These are phyloP conservation scores for Nibea albiflora DNA, from an alignment of 2,113 vertebrate genomes.

Conservation along the genomic window DNA sequence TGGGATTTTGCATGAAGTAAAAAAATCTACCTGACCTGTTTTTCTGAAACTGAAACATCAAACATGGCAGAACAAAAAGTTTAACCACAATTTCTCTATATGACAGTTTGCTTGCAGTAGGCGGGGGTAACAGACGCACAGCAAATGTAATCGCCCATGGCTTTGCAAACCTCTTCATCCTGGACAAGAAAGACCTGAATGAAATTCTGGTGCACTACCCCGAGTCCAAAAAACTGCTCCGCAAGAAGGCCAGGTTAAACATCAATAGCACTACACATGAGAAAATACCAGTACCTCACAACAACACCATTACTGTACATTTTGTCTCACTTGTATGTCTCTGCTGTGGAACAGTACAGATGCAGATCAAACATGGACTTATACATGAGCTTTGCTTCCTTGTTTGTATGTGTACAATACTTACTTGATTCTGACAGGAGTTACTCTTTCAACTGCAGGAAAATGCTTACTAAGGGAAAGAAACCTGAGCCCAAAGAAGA, in stretches of 20 bases:
- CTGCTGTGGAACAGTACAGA: neutral
- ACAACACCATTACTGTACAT: neutral
- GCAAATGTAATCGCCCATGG: conserved; percentile 95
- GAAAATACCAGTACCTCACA: neutral
- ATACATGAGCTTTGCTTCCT: neutral
- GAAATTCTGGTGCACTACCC: conserved; percentile 97
- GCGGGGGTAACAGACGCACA: conserved; percentile 94
- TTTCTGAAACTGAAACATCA: neutral
- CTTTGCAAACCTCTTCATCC: conserved; percentile 96
- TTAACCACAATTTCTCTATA: conserved; percentile 18
- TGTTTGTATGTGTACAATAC: neutral
- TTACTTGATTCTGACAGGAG: neutral
- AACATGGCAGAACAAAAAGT: neutral
- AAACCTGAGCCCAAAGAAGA: conserved; percentile 84
- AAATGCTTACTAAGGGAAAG: conserved; percentile 91
- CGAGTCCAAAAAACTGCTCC: conserved; percentile 95
- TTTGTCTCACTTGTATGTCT: neutral
- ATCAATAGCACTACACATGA: neutral
- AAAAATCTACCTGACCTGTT: neutral
- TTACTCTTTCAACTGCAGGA: conserved; percentile 79
- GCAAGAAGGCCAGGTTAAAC: conserved; percentile 93
- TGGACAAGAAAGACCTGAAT: conserved; percentile 96
- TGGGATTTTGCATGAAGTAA: neutral
- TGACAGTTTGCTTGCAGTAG: conserved; percentile 90
- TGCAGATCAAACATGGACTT: neutral